A percentile compares a stretch with the other conserved stretches of the same genome.
These are phyloP conservation scores for Ommatoiulus sabulosus DNA, from an alignment of 2,888 invertebrate species.

Conservation along the genomic window DNA sequence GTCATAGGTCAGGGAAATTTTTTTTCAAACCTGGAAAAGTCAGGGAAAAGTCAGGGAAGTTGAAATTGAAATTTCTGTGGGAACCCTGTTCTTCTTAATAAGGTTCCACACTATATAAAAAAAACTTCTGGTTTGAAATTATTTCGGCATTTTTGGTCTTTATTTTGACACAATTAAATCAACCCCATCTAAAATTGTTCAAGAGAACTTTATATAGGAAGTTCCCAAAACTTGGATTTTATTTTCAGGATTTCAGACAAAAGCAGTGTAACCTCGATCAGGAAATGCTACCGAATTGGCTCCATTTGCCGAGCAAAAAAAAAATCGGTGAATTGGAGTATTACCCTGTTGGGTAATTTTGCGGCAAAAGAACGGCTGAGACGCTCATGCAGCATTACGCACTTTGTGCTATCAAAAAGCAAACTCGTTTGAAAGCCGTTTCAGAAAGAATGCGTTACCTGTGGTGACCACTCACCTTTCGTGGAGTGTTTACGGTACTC, in stretches of 20 bases:
- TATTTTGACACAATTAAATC: no score
- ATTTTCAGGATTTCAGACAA: not conserved
- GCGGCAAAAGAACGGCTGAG: not conserved
- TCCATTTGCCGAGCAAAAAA: not conserved
- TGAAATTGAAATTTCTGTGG: no score
- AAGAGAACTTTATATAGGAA: not conserved
- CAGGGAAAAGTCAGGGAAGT: no score
- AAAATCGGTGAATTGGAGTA: not conserved
- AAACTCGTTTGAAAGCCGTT: not conserved
- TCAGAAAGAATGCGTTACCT: not conserved
- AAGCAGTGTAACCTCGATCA: not conserved
- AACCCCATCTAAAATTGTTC: no score
- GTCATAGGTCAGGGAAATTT: no score
- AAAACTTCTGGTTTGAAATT: no score
- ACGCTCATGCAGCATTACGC: not conserved
- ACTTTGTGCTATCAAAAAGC: not conserved
- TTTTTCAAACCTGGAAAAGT: no score
- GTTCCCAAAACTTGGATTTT: not conserved
- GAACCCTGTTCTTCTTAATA: no score
- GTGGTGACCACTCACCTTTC: not conserved
- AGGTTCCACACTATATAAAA: no score
- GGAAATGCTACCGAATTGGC: constrained; percentile 10
- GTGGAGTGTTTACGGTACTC: no score
- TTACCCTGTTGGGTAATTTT: not conserved
- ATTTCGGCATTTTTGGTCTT: no score